phyloP scores from a whole-genome alignment of 2,888 invertebrate genomes.

The Saturnia pavonia region DNA sequence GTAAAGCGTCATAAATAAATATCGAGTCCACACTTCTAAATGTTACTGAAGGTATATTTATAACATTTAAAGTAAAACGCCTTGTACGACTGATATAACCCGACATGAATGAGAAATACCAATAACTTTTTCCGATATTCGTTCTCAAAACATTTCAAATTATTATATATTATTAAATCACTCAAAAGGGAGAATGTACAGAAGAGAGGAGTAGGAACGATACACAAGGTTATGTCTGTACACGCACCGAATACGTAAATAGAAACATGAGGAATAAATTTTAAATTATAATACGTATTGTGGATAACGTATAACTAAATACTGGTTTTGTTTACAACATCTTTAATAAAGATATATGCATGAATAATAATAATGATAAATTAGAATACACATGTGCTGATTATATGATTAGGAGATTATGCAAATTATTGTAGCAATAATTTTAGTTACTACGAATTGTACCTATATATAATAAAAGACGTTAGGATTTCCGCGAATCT shows the following conservation, averaged over 20 bases:
- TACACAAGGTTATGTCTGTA: too few relatives aligned
- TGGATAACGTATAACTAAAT: too few relatives aligned
- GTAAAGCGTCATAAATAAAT: background rate
- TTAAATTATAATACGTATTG: too few relatives aligned
- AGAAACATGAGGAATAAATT: too few relatives aligned
- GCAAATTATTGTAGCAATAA: background rate
- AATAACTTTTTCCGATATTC: background rate
- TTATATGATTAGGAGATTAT: background rate
- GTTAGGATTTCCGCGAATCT: too few relatives aligned
- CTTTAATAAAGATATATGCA: background rate
- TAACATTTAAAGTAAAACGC: background rate
- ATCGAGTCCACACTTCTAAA: background rate
- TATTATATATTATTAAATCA: too few relatives aligned
- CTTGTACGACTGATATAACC: background rate
- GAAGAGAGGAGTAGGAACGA: too few relatives aligned
- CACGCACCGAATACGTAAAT: too few relatives aligned
- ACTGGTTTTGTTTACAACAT: background rate
- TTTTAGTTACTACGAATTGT: background rate
- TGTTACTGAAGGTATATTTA: background rate
- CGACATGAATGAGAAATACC: background rate
- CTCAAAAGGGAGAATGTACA: too few relatives aligned
- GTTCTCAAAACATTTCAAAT: too few relatives aligned
- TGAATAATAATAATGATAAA: constrained; percentile 4
- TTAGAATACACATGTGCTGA: background rate
- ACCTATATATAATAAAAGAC: background rate